These are phyloP conservation scores for Telmatochromis sp. DNA, from an alignment of 2,113 vertebrate species.

Conservation along the genomic window DNA sequence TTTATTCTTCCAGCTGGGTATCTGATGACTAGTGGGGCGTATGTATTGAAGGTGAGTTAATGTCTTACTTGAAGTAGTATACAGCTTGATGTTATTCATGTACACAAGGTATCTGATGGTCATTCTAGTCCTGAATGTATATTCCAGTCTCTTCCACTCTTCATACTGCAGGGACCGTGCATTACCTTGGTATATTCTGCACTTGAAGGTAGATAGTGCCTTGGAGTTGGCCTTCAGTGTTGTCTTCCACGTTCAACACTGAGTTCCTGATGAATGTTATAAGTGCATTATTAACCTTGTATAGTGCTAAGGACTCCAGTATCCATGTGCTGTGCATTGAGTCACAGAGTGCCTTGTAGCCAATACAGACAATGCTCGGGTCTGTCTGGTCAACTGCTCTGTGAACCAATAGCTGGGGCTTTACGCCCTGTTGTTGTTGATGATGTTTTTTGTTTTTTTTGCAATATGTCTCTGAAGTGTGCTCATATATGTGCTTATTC, in stretches of 20 bases:
- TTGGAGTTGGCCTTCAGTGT: not conserved
- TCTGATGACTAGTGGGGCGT: not conserved
- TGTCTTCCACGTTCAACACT: not conserved
- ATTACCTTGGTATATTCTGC: not conserved
- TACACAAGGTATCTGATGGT: not conserved
- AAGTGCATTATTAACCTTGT: not conserved
- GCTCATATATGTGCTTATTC: not conserved
- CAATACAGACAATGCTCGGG: not conserved
- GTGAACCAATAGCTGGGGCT: not conserved
- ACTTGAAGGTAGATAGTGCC: not conserved
- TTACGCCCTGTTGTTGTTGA: not conserved
- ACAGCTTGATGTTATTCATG: not conserved
- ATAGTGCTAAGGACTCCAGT: not conserved
- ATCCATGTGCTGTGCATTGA: not conserved
- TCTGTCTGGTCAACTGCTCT: not conserved
- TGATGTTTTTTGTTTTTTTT: rapidly evolving
- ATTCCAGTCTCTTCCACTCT: not conserved
- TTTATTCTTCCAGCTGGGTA: not conserved
- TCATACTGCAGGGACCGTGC: not conserved
- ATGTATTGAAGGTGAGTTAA: not conserved
- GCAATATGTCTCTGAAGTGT: not conserved
- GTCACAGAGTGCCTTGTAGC: not conserved
- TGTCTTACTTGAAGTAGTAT: not conserved
- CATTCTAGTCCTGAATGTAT: not conserved
- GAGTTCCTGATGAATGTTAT: not conserved